A percentile compares a stretch with the other conserved stretches of the same genome.
Conservation (phyloP, 2,113 vertebrate genomes). For the Benitochromis conjunctus region DNA sequence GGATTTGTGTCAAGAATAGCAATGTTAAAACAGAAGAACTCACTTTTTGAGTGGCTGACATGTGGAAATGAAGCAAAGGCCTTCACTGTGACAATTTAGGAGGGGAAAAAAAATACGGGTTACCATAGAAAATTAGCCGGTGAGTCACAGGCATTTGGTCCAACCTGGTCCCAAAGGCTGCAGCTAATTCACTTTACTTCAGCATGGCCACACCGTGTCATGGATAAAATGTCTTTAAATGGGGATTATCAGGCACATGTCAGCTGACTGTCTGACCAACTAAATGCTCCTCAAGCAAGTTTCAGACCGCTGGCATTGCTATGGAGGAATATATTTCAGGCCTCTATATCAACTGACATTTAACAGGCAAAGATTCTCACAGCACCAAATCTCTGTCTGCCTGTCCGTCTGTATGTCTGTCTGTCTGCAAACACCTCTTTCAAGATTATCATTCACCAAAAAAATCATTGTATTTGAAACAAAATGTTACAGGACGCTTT, state of each 20-base stretch:
- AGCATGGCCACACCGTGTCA: not conserved
- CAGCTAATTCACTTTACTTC: not conserved
- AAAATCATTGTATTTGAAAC: not conserved
- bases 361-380: rapidly evolving
- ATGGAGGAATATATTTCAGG: not conserved
- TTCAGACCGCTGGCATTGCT: not conserved
- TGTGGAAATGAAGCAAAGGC: not conserved
- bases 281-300: not conserved
- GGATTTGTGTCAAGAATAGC: not conserved
- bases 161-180: not conserved
- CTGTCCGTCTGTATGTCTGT: not conserved
- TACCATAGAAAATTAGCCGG: not conserved
- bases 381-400: not conserved
- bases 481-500: not conserved
- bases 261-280: not conserved
- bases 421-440: not conserved
- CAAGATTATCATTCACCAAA: not conserved
- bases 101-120: not conserved
- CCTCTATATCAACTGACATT: not conserved
- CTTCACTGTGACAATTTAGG: not conserved
- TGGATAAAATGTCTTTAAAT: not conserved
- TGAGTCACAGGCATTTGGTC: not conserved
- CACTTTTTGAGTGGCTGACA: not conserved
- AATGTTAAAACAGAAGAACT: not conserved
- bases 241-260: not conserved